These are phyloP conservation scores for Cercopithecus mona DNA, from an alignment of 2,113 vertebrate species.

Conservation along the genomic window DNA sequence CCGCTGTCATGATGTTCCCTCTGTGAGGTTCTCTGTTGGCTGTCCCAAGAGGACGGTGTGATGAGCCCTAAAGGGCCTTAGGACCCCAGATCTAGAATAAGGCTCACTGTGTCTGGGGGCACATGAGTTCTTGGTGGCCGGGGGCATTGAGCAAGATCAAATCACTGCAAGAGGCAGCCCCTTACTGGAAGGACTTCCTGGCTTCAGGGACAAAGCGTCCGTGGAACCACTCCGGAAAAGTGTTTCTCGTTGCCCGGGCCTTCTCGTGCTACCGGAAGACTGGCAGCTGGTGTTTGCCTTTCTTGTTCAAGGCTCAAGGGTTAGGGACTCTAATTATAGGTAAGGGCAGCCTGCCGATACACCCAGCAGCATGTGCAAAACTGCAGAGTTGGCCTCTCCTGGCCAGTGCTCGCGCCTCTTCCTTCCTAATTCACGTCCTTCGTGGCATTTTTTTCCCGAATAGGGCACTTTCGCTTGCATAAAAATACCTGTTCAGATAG, in stretches of 20 bases:
- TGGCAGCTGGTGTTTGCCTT: background rate
- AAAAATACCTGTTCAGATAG: background rate
- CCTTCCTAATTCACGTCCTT: background rate
- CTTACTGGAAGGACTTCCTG: background rate
- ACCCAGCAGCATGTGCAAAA: background rate
- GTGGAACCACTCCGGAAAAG: background rate
- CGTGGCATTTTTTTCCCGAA: background rate
- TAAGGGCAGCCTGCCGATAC: background rate
- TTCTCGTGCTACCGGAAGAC: background rate
- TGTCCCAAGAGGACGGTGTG: background rate
- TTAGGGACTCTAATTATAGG: background rate
- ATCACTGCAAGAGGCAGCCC: background rate
- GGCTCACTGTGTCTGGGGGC: background rate
- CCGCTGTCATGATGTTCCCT: background rate
- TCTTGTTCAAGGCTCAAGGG: background rate
- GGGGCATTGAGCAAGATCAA: background rate
- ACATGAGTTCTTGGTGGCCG: background rate
- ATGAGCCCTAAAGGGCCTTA: background rate
- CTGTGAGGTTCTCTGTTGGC: background rate
- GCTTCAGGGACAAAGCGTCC: background rate
- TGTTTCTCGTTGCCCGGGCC: background rate
- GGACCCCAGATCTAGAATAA: background rate
- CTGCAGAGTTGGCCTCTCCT: background rate
- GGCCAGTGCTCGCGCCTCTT: rapidly evolving
- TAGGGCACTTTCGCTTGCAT: background rate